Evolutionary conservation across 2,113 vertebrate genomes (phyloP), one percentile per base, ranked within the genome.

Genomic region (Rhadina sibilatrix): DNA sequence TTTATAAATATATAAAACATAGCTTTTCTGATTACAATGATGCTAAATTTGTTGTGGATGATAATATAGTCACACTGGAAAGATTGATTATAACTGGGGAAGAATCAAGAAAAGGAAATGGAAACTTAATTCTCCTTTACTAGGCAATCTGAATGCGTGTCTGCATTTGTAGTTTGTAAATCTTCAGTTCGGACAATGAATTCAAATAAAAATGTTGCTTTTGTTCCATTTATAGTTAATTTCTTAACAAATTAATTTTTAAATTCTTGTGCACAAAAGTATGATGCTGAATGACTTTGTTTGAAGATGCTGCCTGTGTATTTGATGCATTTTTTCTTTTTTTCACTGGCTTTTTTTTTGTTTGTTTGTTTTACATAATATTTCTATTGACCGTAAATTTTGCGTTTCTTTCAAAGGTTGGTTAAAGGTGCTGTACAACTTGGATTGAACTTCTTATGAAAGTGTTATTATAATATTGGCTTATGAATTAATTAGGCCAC

Each of bases 1-100:
- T 97, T 97, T 97, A 96, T 97, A 97, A 98, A 98, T 95, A 95
- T 85, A 94, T 96, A 97, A 96, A 97, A 77, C 95, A 93, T 92
- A 92, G 92, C 33, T 97, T 96, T 97, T 97, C 97, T 95, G 90
- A 97, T 97, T 97, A 97, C 11, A 74, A 88, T 95, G 92, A 95
- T 89, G 92, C 95, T 97, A 97, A 98, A 97, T 96, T 64, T 83
- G 95, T 96, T 97, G 96, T 97, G 89, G 92, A 91, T 97, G 61
- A 92, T 95, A 96, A 94, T 95, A 83, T 28, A 82, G 61, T 96
- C 89, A 87, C 89, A 78, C 61, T 96, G 93, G 74, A 94, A 97
- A 96, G 75, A 74, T 35, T 56, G 78, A 90, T 60, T 83, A 30
- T 87, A 94, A 83, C 68, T 79, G 70, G 38, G 56, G 49, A 92